Evolutionary conservation across 2,113 vertebrate species (phyloP), one percentile per base, ranked within the genome.

Genomic region (Pardalotus punctatus): DNA sequence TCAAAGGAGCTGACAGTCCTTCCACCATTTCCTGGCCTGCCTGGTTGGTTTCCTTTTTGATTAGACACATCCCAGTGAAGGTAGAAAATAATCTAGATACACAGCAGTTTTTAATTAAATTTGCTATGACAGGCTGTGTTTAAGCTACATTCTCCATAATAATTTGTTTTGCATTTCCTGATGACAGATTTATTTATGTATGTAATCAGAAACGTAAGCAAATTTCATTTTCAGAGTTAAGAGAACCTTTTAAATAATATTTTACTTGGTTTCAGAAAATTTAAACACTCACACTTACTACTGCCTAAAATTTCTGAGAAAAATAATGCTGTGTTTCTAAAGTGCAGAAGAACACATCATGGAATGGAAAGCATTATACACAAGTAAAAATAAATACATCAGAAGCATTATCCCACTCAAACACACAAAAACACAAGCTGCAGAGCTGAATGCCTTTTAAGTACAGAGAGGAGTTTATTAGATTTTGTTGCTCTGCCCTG

Each of bases 161-260:
- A 0, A 86, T 91, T 96, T 93, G 90, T 93, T 97, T 94, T 96
- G 74, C 66, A n/a, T 80, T 94, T 87, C 54, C 62, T 50, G 62
- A 85, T 85, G 78, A 90, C 89, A 96, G 93, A 90, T 95, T 96
- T 95, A 94, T 92, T 91, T 94, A 96, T 57, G 64, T 78, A 78
- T 54, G 66, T 62, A 65, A 94, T 73, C 93, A 91, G 93, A 85
- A 80, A 58, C 42, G 58, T 61, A 95, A 96, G 87, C 74, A 82
- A 87, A 47, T 54, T 87, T 91, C 67, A 69, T 45, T 91, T 90
- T 76, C 73, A 35, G 74, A 82, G 35, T 42, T 64, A 61, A 36
- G 48, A 86, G 50, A 90, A 69, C 74, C 66, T 93, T 85, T 82
- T 29, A 79, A 87, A 85, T 57, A 84, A 38, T 82, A 80, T 69